These are phyloP conservation scores for Scylla paramamosain DNA, from an alignment of 1,140 invertebrate genomes.

Conservation along the genomic window DNA sequence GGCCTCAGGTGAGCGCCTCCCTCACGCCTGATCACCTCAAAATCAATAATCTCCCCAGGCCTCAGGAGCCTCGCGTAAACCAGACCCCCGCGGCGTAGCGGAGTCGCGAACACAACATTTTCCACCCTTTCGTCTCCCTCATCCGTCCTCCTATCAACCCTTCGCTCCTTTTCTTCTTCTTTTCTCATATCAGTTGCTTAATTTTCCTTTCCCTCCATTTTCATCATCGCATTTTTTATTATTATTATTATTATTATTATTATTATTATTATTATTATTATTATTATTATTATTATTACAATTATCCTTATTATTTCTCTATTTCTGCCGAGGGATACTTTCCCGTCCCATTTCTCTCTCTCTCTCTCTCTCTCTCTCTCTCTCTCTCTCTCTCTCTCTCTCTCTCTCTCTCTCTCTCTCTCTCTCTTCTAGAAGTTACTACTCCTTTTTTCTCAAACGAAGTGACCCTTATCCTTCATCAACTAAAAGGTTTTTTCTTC, in stretches of 20 bases:
- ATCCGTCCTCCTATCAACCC: neutral
- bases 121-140: neutral
- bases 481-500: too few relatives aligned
- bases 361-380: too few relatives aligned
- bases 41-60: constrained; percentile 22
- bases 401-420: neutral
- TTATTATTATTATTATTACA: too few relatives aligned
- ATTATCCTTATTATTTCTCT: too few relatives aligned
- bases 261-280: too few relatives aligned
- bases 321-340: too few relatives aligned
- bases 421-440: neutral
- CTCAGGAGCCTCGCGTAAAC: constrained; percentile 18
- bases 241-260: too few relatives aligned
- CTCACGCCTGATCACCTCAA: constrained; percentile 18
- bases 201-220: neutral
- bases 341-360: too few relatives aligned
- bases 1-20: neutral
- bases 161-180: neutral
- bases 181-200: neutral
- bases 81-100: neutral
- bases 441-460: neutral
- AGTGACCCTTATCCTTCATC: too few relatives aligned
- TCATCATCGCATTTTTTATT: neutral
- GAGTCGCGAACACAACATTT: neutral
- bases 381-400: neutral